Evolutionary conservation across 1,140 invertebrate species (phyloP).

Genomic region (Drosophila mauritiana): DNA sequence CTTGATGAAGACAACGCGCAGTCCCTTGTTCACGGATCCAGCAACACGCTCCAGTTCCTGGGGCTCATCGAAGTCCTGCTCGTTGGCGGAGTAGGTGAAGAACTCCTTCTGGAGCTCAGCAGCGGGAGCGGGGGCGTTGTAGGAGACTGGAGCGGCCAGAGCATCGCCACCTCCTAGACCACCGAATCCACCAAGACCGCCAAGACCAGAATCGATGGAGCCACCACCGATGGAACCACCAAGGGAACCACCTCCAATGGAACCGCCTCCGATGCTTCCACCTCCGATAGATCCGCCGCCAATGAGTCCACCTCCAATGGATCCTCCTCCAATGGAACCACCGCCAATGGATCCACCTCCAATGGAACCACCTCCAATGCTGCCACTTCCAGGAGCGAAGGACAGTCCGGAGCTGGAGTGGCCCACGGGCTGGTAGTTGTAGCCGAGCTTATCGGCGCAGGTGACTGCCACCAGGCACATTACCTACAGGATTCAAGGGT

Average conservation of each 20-base stretch:
- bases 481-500: constrained; percentile 42
- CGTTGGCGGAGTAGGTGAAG: constrained; percentile 58
- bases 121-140: constrained; percentile 38
- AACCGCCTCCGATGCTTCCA: constrained; percentile 19
- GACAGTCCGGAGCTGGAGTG: constrained; percentile 69
- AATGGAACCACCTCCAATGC: background rate
- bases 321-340: constrained; percentile 19
- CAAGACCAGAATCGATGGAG: constrained; percentile 22
- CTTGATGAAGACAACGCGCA: constrained; percentile 71
- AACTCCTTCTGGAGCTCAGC: constrained; percentile 65
- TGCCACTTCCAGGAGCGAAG: constrained; percentile 55
- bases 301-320: constrained; percentile 18
- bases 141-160: constrained; percentile 31
- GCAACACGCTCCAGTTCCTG: constrained; percentile 32
- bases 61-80: constrained; percentile 59
- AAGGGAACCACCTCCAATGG: constrained; percentile 24
- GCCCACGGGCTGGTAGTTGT: constrained; percentile 76
- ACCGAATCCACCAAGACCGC: constrained; percentile 35
- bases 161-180: constrained; percentile 42
- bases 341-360: constrained; percentile 26
- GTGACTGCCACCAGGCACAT: constrained; percentile 74
- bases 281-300: constrained; percentile 27
- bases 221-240: constrained; percentile 35
- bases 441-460: constrained; percentile 78
- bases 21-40: constrained; percentile 53